A percentile compares a stretch with the other conserved stretches of the same genome.
These are phyloP conservation scores for Anseranas semipalmata DNA, from an alignment of 2,113 vertebrate genomes.

Conservation along the genomic window DNA sequence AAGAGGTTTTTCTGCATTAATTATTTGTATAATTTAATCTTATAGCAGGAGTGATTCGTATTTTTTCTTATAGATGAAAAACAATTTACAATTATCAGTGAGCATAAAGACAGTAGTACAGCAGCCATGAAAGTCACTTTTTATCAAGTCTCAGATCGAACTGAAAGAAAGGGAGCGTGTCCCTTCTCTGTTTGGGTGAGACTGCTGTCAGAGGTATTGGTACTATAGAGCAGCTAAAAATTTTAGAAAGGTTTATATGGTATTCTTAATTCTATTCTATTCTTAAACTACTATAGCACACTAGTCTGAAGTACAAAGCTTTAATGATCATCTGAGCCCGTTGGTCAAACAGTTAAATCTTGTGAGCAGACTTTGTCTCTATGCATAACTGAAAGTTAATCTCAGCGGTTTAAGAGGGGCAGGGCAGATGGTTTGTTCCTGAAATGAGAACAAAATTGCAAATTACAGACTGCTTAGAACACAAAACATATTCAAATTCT, in stretches of 20 bases:
- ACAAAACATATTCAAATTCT: background rate
- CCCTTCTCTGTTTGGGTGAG: background rate
- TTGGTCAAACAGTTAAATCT: slow-evolving; percentile 54
- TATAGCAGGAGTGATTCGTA: background rate
- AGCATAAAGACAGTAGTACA: background rate
- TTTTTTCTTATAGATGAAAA: background rate
- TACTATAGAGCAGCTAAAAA: background rate
- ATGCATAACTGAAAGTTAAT: slow-evolving; percentile 44
- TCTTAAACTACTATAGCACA: background rate
- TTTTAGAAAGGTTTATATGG: background rate
- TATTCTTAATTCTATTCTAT: too few species aligned
- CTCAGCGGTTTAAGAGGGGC: background rate
- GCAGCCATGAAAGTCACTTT: background rate
- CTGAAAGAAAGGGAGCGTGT: background rate
- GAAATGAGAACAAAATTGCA: background rate
- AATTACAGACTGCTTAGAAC: background rate
- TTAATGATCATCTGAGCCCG: slow-evolving; percentile 40
- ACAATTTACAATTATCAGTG: background rate
- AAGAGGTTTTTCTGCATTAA: background rate
- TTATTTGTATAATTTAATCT: background rate
- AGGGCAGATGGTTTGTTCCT: background rate
- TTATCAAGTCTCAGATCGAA: background rate
- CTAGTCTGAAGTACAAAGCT: slow-evolving; percentile 40
- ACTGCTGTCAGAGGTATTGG: background rate
- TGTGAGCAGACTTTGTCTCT: slow-evolving; percentile 37